Conservation (phyloP, 1,140 invertebrate species). For the Lethrus apterus region DNA sequence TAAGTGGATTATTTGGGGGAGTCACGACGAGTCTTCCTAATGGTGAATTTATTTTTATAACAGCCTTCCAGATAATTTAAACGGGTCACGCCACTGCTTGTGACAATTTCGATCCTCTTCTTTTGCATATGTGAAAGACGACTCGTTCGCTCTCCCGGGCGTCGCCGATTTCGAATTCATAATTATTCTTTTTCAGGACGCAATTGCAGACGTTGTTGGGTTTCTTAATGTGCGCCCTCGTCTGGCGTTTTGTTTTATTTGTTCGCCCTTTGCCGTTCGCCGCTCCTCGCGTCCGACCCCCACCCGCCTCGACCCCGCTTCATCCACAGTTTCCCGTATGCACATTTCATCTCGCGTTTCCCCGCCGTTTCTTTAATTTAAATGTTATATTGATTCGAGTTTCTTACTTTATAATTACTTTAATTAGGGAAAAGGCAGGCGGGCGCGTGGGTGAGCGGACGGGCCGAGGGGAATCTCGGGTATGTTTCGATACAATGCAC, state of each 20-base stretch:
- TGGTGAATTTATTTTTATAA: too few species aligned
- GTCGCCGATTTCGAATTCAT: too few species aligned
- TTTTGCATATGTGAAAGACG: too few species aligned
- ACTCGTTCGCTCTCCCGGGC: too few species aligned
- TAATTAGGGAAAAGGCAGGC: slow-evolving; percentile 15
- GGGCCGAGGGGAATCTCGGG: too few species aligned
- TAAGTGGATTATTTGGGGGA: too few species aligned
- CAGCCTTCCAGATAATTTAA: too few species aligned
- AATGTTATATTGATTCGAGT: slow-evolving; percentile 13
- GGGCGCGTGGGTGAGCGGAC: too few species aligned
- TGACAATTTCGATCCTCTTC: too few species aligned
- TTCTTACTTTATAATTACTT: slow-evolving; percentile 14
- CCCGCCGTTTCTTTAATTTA: slow-evolving; percentile 3
- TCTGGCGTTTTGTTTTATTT: slow-evolving; percentile 2
- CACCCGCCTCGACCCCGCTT: not conserved
- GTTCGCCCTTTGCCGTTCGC: not conserved
- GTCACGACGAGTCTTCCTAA: too few species aligned
- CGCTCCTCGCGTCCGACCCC: not conserved
- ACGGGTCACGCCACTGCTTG: too few species aligned
- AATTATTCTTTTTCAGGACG: too few species aligned
- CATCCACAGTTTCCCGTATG: slow-evolving; percentile 1
- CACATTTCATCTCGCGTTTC: slow-evolving; percentile 3
- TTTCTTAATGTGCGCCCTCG: not conserved
- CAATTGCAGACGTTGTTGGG: not conserved
- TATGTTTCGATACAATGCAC: slow-evolving; percentile 6